Percentiles rank a stretch among this genome's conserved stretches.
Conservation (phyloP, 2,113 vertebrate genomes). For the Daubentonia madagascariensis region DNA sequence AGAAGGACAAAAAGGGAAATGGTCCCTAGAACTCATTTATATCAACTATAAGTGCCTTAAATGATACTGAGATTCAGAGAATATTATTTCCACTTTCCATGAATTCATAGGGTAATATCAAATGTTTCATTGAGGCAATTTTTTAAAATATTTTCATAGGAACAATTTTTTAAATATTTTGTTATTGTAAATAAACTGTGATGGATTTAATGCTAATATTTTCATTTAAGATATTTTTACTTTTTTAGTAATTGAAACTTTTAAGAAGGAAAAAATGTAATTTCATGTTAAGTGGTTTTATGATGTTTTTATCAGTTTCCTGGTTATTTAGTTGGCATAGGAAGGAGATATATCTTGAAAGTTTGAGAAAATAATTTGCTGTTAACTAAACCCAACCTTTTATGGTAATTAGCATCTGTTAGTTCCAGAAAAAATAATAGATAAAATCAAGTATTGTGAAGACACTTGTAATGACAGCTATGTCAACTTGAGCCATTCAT, state of each 20-base stretch:
- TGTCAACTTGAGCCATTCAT: conserved; percentile 22
- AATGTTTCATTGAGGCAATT: neutral
- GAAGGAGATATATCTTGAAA: conserved; percentile 46
- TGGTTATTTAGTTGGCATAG: conserved; percentile 47
- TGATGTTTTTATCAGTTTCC: conserved; percentile 42
- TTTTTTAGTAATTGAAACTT: conserved; percentile 30
- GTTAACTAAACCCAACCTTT: conserved; percentile 26
- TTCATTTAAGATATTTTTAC: conserved; percentile 18
- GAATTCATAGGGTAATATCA: conserved; percentile 52
- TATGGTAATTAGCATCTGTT: conserved; percentile 25
- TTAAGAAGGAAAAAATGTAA: neutral
- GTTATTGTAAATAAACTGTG: conserved; percentile 42
- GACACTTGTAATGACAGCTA: neutral
- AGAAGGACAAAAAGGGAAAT: conserved; percentile 7
- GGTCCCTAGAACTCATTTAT: conserved; percentile 56
- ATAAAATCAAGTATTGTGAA: neutral
- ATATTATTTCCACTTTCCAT: conserved; percentile 55
- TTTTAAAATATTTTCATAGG: conserved; percentile 44
- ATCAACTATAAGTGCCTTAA: conserved; percentile 64
- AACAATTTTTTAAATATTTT: conserved; percentile 48
- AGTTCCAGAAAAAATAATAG: conserved; percentile 13
- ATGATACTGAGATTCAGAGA: conserved; percentile 67
- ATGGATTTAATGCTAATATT: neutral
- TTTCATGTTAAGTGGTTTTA: neutral
- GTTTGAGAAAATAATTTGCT: neutral